Conservation (phyloP, 1,140 invertebrate genomes). For the Sesamia nonagrioides region DNA sequence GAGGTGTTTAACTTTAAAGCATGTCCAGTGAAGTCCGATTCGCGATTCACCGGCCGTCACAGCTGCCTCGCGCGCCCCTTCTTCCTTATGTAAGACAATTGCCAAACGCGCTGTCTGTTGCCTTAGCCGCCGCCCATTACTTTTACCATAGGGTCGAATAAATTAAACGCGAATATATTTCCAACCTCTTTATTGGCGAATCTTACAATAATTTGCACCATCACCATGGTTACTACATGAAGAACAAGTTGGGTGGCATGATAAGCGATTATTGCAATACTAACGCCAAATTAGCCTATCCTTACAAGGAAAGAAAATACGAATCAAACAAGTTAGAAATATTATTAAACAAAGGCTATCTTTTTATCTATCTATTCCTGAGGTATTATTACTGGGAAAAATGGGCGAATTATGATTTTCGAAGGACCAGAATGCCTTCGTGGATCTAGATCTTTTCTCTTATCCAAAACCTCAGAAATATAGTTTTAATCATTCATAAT, state of each 20-base stretch:
- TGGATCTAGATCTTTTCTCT: too few species aligned
- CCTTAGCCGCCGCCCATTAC: slow-evolving; percentile 23
- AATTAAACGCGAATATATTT: slow-evolving; percentile 34
- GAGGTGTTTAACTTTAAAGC: not conserved
- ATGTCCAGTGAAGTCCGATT: not conserved
- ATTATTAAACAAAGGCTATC: not conserved
- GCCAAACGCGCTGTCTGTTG: not conserved
- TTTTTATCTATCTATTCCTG: not conserved
- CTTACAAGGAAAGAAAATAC: not conserved
- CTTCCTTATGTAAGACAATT: slow-evolving; percentile 9
- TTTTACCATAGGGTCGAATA: slow-evolving; percentile 26
- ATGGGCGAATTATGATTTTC: too few species aligned
- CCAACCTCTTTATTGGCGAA: slow-evolving; percentile 35
- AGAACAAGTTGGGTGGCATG: not conserved
- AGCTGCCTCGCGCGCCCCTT: not conserved
- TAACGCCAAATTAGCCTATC: not conserved
- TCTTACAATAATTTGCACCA: slow-evolving; percentile 22
- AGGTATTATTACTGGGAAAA: not conserved
- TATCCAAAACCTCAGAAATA: too few species aligned
- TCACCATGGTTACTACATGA: not conserved
- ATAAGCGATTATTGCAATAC: slow-evolving; percentile 1
- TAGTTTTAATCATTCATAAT: not conserved
- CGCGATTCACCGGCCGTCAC: not conserved
- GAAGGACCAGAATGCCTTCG: too few species aligned
- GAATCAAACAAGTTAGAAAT: not conserved